Conservation (phyloP, 2,888 invertebrate species). For the Alviniconcha strummeri region DNA sequence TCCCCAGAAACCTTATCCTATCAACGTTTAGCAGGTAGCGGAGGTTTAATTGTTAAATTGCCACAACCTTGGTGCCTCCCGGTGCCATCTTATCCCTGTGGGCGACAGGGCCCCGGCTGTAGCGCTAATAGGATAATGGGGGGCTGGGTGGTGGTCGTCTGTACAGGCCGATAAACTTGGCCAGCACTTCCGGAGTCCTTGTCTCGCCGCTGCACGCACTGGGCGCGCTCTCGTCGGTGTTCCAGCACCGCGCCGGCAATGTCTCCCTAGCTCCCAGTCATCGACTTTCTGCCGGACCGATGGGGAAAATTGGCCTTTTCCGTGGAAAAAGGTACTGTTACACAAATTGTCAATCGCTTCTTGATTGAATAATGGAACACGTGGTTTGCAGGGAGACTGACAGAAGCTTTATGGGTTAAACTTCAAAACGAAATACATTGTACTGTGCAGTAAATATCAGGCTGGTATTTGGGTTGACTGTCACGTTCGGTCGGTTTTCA, state of each 20-base stretch:
- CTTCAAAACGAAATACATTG: background rate
- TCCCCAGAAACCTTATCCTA: conserved; percentile 29
- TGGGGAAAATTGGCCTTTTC: conserved; percentile 2
- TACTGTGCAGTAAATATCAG: too few species aligned
- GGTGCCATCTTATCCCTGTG: conserved; percentile 28
- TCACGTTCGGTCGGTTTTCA: too few species aligned
- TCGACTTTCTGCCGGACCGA: background rate
- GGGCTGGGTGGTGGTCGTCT: background rate
- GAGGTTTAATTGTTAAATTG: conserved; percentile 31
- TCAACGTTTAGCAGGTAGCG: conserved; percentile 25
- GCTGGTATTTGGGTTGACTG: too few species aligned
- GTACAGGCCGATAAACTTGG: conserved; percentile 22
- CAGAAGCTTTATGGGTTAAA: background rate
- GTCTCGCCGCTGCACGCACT: conserved; percentile 16
- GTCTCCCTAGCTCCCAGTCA: background rate
- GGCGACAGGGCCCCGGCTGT: background rate
- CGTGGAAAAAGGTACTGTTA: conserved; percentile 19
- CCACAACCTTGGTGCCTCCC: conserved; percentile 25
- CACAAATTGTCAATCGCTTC: background rate
- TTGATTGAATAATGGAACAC: conserved; percentile 20
- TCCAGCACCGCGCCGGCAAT: background rate
- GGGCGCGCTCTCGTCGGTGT: background rate
- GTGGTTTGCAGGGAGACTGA: background rate
- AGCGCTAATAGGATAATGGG: conserved; percentile 33
- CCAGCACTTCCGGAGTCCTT: conserved; percentile 20